Evolutionary conservation across 2,113 vertebrate species (phyloP), one percentile per base, ranked within the genome.

Genomic region (Puffinus mauretanicus): DNA sequence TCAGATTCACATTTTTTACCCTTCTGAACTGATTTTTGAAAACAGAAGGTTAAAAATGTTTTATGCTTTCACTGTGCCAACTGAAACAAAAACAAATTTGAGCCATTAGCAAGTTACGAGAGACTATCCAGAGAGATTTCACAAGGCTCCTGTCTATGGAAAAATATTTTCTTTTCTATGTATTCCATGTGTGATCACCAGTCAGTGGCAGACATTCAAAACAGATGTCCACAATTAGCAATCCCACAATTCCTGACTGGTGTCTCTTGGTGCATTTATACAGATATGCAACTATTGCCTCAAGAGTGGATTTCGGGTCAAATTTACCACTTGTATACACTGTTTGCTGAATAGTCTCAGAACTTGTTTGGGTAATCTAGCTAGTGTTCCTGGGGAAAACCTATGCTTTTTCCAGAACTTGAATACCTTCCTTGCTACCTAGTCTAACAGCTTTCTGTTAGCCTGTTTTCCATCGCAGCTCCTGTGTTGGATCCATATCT

Each of bases 101-200:
- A 96, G 49, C 80, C 25, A 58, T 65, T 76, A 89, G 44, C 19
- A 76, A 79, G 30, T 60, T 58, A 72, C 1, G 3, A 93, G 96
- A 92, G 55, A 79, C 36, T 80, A 89, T 87, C 69, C 83, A 73
- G 54, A 75, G 72, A 57, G 65, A 93, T 91, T 91, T 91, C 91
- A 89, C 72, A 93, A 51, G 73, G 79, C 46, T 96, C 42, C 71
- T 88, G 75, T 44, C 85, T 73, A 65, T 2, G 5, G 85, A 78
- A 92, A 91, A 95, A 79, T 66, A 82, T 89, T 96, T 96, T 73
- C 42, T 65, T 90, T 93, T 79, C 86, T 70, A 11, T 86, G n/a
- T 78, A 4, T 90, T 86, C 46, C 32, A 3, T 64, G 71, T 81
- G 71, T 83, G 92, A 94, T 78, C 76, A 47, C 29, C 54, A 88